These are phyloP conservation scores for Oryzias melastigma DNA, from an alignment of 2,113 vertebrate genomes.

Conservation along the genomic window DNA sequence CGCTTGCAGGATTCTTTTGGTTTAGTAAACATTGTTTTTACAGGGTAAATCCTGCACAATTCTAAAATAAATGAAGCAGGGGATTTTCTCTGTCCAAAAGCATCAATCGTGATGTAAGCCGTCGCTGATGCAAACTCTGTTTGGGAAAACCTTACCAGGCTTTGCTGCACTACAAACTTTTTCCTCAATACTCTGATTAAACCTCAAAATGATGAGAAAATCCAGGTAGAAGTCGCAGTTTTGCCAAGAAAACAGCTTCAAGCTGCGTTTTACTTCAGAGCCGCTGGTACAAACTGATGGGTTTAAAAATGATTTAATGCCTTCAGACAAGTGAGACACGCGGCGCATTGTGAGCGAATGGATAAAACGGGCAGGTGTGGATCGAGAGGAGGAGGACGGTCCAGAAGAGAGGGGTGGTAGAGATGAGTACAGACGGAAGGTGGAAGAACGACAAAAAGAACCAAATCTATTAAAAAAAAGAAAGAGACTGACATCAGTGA, in stretches of 20 bases:
- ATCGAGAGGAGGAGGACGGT: background rate
- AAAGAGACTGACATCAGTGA: too few species aligned
- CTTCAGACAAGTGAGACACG: slow-evolving; percentile 22
- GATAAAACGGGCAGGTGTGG: slow-evolving; percentile 12
- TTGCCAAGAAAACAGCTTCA: background rate
- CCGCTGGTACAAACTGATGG: slow-evolving; percentile 1
- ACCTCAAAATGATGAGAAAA: background rate
- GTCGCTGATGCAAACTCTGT: too few species aligned
- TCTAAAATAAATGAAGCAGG: too few species aligned
- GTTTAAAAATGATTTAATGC: slow-evolving; percentile 11
- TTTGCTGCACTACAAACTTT: background rate
- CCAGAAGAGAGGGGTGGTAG: background rate
- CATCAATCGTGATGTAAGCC: too few species aligned
- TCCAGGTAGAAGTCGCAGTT: slow-evolving; percentile 1
- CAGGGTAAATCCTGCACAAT: too few species aligned
- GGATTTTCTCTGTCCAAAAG: too few species aligned
- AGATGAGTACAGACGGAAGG: background rate
- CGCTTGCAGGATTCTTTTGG: too few species aligned
- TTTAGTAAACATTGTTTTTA: too few species aligned
- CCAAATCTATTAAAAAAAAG: too few species aligned
- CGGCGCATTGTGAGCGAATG: slow-evolving; percentile 14
- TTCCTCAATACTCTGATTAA: background rate
- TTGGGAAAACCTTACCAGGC: too few species aligned
- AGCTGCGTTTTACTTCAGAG: slow-evolving; percentile 7
- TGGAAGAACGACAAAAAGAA: too few species aligned